Evolutionary conservation across 2,888 invertebrate genomes (phyloP), one percentile per base, ranked within the genome.

Genomic region (Luperina testacea): DNA sequence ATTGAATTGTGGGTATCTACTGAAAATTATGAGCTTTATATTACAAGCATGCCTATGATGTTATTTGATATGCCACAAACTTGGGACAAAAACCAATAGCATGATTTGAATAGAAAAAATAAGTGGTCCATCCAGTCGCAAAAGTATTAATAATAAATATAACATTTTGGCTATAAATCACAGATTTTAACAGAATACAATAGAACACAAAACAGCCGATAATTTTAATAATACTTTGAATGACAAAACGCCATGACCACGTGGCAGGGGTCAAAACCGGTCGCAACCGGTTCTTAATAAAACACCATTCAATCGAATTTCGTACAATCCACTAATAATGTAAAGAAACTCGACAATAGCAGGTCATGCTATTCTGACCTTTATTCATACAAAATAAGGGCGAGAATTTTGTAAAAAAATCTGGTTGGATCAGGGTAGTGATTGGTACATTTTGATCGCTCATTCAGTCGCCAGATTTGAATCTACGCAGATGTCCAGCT

Each of bases 281-380:
- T 95, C 89, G 85, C 53, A 93, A 95, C 96, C 95, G 94, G 96
- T 96, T 95, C 92, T 87, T 92, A 94, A 95, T 94, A 95, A 95
- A 95, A 94, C 90, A 92, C 93, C 92, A 95, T 96, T 96, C 95
- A 95, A 95, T 95, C 94, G 94, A 94, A 95, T 94, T 94, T 92
- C 89, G 90, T 92, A 94, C 93, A 92, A 89, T 88, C 83, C 85
- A 87, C 89, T 87, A 89, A 79, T 78, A 89, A 85, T 86, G 78
- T 87, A 89, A 77, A 78, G 77, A 75, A 71, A 81, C 63, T 73
- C 24, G 32, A 77, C 64, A 73, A 75, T 79, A 61, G 53, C 15
- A 78, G 45, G 67, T 45, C 73, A 89, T 32, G 76, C 82, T 67
- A 90, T 82, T 91, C 32, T 89, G 71, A 74, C 68, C 80, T 87